Evolutionary conservation across 1,140 invertebrate genomes (phyloP).

Genomic region (Meloidogyne hapla): DNA sequence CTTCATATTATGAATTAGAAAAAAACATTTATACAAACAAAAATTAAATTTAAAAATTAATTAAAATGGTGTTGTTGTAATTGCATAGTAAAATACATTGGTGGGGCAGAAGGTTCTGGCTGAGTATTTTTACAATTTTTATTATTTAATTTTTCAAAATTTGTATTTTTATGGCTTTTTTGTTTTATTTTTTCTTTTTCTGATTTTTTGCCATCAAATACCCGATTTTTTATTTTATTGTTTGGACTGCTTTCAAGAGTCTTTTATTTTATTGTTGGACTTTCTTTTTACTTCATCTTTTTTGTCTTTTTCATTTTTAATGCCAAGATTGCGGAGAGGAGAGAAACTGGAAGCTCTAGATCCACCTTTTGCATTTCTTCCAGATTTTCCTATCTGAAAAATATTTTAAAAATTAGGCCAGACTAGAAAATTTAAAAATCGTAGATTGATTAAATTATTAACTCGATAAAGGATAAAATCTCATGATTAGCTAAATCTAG

Average conservation of each 20-base stretch:
- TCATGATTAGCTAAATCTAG: too few species aligned
- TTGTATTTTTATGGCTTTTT: neutral
- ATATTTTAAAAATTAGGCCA: too few species aligned
- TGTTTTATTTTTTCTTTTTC: neutral
- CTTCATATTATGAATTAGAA: too few species aligned
- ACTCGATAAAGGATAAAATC: too few species aligned
- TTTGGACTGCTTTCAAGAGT: neutral
- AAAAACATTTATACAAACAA: neutral
- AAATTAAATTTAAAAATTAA: neutral
- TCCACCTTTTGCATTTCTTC: neutral
- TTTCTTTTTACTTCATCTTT: neutral
- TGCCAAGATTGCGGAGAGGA: neutral
- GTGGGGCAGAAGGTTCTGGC: neutral
- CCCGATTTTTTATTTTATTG: neutral
- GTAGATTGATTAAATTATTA: neutral
- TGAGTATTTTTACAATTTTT: neutral
- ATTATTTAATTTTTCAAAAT: neutral
- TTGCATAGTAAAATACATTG: constrained; percentile 3
- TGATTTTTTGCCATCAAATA: neutral
- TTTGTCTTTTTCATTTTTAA: neutral
- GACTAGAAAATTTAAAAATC: neutral
- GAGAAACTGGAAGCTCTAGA: neutral
- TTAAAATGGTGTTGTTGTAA: neutral
- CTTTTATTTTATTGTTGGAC: too few species aligned
- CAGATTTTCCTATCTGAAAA: neutral